phyloP scores from a whole-genome alignment of 2,113 vertebrate species.

The Tretioscincus oriximinensis region DNA sequence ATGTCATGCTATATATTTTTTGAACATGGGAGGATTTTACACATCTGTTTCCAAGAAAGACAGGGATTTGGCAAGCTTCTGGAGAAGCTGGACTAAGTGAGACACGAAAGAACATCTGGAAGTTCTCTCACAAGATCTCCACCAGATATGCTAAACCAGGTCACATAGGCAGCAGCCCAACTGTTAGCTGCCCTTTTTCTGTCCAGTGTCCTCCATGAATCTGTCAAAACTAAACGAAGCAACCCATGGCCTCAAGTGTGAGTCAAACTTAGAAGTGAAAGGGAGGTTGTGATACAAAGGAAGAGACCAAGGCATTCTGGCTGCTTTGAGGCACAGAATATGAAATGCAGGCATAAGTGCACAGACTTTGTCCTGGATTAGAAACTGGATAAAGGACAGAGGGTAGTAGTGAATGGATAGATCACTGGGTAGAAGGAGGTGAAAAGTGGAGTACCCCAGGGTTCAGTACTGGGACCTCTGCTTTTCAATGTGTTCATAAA shows the following conservation, averaged over 20 bases:
- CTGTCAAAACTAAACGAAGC: slow-evolving; percentile 5
- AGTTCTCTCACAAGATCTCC: slow-evolving; percentile 4
- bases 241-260: slow-evolving; percentile 5
- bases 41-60: background rate
- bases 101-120: slow-evolving; percentile 32
- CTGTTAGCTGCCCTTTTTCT: slow-evolving; percentile 24
- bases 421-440: too few relatives aligned
- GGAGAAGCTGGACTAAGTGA: slow-evolving; percentile 33
- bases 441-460: too few relatives aligned
- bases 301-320: background rate
- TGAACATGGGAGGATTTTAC: background rate
- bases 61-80: background rate
- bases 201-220: slow-evolving; percentile 24
- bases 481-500: too few relatives aligned
- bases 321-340: too few relatives aligned
- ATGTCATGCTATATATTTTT: too few relatives aligned
- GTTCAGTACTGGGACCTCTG: too few relatives aligned
- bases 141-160: slow-evolving; percentile 38
- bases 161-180: slow-evolving; percentile 26
- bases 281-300: too few relatives aligned
- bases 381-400: too few relatives aligned
- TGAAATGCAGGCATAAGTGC: too few relatives aligned
- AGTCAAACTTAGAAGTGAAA: slow-evolving; percentile 6
- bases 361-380: too few relatives aligned
- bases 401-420: too few relatives aligned